Evolutionary conservation across 2,797 vertebrate species (phyloP).

Genomic region (Rhinogobio ventralis): DNA sequence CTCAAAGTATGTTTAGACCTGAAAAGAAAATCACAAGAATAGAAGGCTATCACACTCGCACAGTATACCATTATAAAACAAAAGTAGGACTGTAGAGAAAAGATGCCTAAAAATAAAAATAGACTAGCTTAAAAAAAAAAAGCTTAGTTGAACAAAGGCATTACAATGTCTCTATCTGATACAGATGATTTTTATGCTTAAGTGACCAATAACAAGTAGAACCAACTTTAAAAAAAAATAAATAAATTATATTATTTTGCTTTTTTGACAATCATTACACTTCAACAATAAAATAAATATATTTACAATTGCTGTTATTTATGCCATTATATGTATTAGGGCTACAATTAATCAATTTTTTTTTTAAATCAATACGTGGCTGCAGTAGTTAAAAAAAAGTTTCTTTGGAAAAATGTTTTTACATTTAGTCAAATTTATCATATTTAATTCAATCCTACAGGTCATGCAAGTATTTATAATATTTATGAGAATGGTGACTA

Average conservation of each 20-base stretch:
- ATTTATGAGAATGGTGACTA: not conserved
- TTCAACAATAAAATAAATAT: not conserved
- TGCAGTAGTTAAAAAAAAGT: not conserved
- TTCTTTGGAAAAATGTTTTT: too few relatives aligned
- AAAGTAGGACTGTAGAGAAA: not conserved
- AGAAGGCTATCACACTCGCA: not conserved
- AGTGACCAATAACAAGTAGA: not conserved
- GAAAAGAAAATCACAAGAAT: not conserved
- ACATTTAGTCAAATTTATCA: not conserved
- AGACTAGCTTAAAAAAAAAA: not conserved
- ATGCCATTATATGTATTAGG: not conserved
- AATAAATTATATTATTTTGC: too few relatives aligned
- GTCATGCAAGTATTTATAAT: not conserved
- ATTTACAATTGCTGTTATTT: not conserved
- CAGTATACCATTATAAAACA: not conserved
- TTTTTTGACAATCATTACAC: too few relatives aligned
- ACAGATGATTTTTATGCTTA: not conserved
- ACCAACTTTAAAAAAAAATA: too few relatives aligned
- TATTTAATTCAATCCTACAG: not conserved
- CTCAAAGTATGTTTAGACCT: constrained; percentile 54
- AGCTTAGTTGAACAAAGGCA: not conserved
- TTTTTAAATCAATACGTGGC: not conserved
- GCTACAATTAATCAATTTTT: not conserved
- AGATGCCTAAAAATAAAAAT: not conserved
- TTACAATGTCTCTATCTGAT: not conserved